Conservation (phyloP, 2,888 invertebrate species). For the Metalampra italica region DNA sequence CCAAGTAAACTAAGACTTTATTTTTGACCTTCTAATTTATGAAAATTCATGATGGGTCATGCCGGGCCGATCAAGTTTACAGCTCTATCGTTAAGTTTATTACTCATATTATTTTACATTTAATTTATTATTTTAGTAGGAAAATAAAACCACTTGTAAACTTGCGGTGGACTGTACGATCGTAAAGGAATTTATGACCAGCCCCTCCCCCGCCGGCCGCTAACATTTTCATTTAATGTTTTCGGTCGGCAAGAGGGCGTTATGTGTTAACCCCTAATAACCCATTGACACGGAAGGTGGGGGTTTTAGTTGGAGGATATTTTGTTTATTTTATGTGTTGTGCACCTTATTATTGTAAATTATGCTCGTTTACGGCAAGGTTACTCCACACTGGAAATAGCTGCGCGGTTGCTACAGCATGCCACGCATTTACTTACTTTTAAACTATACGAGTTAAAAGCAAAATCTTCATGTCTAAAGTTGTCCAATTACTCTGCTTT, state of each 20-base stretch:
- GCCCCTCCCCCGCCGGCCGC: constrained; percentile 34
- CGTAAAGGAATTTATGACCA: constrained; percentile 38
- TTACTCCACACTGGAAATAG: neutral
- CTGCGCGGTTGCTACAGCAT: too few relatives aligned
- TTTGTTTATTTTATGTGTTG: constrained; percentile 1
- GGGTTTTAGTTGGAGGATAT: neutral
- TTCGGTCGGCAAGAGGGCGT: constrained; percentile 48
- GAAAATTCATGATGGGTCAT: neutral
- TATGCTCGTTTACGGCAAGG: neutral
- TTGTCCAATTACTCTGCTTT: too few relatives aligned
- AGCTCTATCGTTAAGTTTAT: too few relatives aligned
- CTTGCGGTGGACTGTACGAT: neutral
- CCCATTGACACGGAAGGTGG: constrained; percentile 49
- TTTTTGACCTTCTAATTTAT: too few relatives aligned
- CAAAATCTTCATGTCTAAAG: too few relatives aligned
- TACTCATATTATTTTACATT: neutral
- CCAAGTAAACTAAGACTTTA: too few relatives aligned
- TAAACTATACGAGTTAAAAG: too few relatives aligned
- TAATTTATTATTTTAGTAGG: neutral
- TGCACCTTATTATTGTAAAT: neutral
- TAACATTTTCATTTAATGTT: constrained; percentile 62
- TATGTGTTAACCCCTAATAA: constrained; percentile 59
- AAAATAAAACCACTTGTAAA: neutral
- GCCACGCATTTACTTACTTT: too few relatives aligned
- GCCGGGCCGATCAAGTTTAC: too few relatives aligned